A percentile compares a stretch with the other conserved stretches of the same genome.
Conservation (phyloP, 1,140 invertebrate genomes). For the Aphis gossypii region DNA sequence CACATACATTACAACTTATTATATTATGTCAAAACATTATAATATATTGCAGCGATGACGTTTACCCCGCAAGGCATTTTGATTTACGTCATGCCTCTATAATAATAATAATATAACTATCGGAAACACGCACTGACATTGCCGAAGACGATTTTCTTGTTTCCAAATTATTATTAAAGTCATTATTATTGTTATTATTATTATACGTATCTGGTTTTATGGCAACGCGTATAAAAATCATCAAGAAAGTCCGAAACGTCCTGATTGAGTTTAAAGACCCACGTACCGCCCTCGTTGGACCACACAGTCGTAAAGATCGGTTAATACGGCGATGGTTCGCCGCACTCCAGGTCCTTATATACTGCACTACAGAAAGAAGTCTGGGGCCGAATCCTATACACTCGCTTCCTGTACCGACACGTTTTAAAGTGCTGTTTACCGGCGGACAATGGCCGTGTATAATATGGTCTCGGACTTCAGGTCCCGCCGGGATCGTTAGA, state of each 20-base stretch:
- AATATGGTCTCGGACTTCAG: constrained; percentile 24
- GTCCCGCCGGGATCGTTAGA: constrained; percentile 56
- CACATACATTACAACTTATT: no score
- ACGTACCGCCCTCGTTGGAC: not conserved
- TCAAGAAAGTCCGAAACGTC: not conserved
- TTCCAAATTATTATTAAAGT: not conserved
- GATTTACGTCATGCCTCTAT: no score
- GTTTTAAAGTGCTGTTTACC: constrained; percentile 56
- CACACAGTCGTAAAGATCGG: constrained; percentile 47
- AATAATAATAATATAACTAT: no score
- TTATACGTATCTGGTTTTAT: not conserved
- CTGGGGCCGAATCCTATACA: not conserved
- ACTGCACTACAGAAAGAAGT: not conserved
- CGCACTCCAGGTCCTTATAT: not conserved
- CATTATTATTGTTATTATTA: not conserved
- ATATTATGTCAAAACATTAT: no score
- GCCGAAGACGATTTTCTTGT: not conserved
- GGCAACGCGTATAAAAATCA: not conserved
- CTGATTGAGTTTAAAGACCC: constrained; percentile 42
- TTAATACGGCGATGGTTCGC: constrained; percentile 12
- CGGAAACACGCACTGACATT: no score
- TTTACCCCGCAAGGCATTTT: no score
- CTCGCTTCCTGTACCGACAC: not conserved
- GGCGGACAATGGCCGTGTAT: constrained; percentile 45
- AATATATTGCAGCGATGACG: no score